These are phyloP conservation scores for Pelobates cultripes DNA, from an alignment of 2,797 vertebrate species.

Conservation along the genomic window DNA sequence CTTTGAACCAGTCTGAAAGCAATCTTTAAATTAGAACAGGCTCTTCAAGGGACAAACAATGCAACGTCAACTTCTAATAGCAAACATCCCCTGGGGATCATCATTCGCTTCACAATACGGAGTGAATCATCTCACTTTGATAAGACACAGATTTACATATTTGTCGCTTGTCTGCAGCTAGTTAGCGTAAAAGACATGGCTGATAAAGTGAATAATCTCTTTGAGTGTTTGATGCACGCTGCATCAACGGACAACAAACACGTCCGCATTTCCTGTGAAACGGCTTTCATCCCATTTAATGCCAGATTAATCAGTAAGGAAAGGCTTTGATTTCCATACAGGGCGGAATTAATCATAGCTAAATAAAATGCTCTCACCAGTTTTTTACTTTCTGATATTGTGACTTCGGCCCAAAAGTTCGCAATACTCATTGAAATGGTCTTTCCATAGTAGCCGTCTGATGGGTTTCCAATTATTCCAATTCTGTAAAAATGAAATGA, in stretches of 20 bases:
- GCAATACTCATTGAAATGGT: conserved; percentile 83
- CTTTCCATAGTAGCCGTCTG: conserved; percentile 83
- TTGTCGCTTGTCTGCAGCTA: conserved; percentile 14
- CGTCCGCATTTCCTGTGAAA: conserved; percentile 1
- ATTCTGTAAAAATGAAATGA: conserved; percentile 64
- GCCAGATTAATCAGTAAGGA: not conserved
- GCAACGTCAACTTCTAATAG: not conserved
- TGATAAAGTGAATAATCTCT: not conserved
- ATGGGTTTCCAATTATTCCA: conserved; percentile 83
- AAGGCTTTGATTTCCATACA: not conserved
- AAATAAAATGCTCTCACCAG: conserved; percentile 65
- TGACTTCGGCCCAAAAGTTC: conserved; percentile 86
- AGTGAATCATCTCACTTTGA: conserved; percentile 13
- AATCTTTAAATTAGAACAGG: conserved; percentile 32
- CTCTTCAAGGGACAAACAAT: conserved; percentile 12
- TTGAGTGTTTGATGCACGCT: conserved; percentile 11
- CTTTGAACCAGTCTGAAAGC: conserved; percentile 38
- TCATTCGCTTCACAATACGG: not conserved
- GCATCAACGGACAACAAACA: conserved; percentile 9
- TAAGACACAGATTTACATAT: conserved; percentile 40
- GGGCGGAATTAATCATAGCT: too few relatives aligned
- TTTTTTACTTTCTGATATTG: conserved; percentile 76
- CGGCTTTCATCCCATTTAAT: conserved; percentile 9
- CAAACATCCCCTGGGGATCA: conserved; percentile 11
- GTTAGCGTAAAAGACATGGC: conserved; percentile 8